phyloP scores from a whole-genome alignment of 2,113 vertebrate species.

The Pitta sordida region DNA sequence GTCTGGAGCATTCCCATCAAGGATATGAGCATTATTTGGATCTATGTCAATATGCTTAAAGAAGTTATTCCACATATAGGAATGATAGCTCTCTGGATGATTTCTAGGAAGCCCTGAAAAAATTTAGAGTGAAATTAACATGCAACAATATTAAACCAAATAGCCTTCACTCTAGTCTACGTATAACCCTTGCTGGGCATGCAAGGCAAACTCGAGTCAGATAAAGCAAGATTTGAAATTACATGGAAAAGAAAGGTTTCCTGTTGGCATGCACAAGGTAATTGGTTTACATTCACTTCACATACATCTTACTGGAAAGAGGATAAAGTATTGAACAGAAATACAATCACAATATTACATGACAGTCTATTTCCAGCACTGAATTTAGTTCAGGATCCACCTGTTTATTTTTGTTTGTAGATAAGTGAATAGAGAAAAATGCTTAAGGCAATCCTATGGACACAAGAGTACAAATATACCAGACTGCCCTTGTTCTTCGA shows the following conservation, averaged over 20 bases:
- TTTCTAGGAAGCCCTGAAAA: constrained; percentile 79
- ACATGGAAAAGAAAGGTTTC: background rate
- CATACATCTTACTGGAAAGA: background rate
- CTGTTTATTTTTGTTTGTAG: background rate
- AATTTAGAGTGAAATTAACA: background rate
- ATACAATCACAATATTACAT: background rate
- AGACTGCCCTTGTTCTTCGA: background rate
- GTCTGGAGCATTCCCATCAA: constrained; percentile 80
- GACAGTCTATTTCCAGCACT: background rate
- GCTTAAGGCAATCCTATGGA: background rate
- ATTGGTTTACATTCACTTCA: background rate
- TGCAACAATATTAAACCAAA: background rate
- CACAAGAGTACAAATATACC: background rate
- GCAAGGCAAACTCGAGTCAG: background rate
- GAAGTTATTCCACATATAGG: constrained; percentile 87
- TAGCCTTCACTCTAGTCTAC: background rate
- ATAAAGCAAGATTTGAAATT: background rate
- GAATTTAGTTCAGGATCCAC: background rate
- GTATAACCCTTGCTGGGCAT: background rate
- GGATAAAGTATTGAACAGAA: background rate
- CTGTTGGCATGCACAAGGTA: background rate
- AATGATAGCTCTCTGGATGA: constrained; percentile 84
- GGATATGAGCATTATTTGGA: constrained; percentile 80
- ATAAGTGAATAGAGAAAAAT: background rate
- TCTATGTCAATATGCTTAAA: constrained; percentile 85